Evolutionary conservation across 2,113 vertebrate species (phyloP).

Genomic region (Protobothrops mucrosquamatus): DNA sequence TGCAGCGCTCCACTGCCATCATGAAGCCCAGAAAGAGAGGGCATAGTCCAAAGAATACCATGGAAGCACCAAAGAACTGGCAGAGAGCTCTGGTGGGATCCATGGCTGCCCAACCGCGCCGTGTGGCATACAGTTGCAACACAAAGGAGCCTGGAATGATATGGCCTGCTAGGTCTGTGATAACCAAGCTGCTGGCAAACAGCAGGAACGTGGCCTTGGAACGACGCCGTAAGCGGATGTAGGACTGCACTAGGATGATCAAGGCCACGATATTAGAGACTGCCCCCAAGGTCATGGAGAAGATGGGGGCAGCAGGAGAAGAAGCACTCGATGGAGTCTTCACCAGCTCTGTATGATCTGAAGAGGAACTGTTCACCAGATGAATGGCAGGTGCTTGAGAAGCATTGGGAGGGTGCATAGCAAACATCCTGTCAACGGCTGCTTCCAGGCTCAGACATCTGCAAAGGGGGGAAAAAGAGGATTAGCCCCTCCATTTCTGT

Average conservation of each 20-base stretch:
- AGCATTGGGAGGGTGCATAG: constrained; percentile 33
- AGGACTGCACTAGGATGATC: constrained; percentile 81
- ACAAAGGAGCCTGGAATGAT: constrained; percentile 83
- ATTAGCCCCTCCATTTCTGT: neutral
- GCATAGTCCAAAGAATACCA: constrained; percentile 92
- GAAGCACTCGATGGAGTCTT: neutral
- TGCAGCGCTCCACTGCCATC: constrained; percentile 87
- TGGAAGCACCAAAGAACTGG: constrained; percentile 80
- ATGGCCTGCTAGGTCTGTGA: constrained; percentile 84
- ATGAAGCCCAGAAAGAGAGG: constrained; percentile 85
- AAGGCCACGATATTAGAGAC: constrained; percentile 85
- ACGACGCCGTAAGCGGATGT: constrained; percentile 75
- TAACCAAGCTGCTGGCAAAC: constrained; percentile 82
- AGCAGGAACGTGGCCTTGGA: constrained; percentile 85
- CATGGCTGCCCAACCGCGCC: neutral
- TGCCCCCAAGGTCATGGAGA: constrained; percentile 86
- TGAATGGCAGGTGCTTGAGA: neutral
- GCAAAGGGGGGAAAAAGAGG: neutral
- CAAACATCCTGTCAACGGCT: constrained; percentile 33
- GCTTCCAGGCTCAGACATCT: constrained; percentile 48
- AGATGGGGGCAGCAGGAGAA: constrained; percentile 69
- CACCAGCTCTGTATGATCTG: neutral
- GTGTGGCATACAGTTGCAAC: constrained; percentile 73
- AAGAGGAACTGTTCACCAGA: neutral
- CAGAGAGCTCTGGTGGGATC: constrained; percentile 66